Evolutionary conservation across 2,113 vertebrate species (phyloP).

Genomic region (Etheostoma spectabile): DNA sequence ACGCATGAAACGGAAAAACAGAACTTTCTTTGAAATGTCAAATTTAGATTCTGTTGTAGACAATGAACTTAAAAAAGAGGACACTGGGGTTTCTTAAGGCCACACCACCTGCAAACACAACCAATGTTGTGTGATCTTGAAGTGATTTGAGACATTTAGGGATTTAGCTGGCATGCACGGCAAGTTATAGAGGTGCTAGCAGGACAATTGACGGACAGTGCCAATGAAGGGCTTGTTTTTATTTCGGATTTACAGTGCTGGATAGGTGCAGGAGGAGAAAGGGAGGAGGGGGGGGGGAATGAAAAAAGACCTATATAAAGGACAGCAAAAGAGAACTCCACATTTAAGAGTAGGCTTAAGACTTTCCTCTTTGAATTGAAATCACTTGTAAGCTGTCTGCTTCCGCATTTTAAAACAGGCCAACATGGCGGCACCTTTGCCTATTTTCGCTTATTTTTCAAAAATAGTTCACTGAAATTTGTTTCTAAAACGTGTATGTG

Average conservation of each 20-base stretch:
- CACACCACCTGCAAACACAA: conserved; percentile 23
- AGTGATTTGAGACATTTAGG: conserved; percentile 14
- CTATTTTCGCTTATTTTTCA: no score
- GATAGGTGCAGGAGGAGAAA: not conserved
- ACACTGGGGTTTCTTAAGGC: not conserved
- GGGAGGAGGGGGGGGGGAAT: not conserved
- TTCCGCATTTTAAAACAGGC: no score
- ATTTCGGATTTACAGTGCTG: conserved; percentile 21
- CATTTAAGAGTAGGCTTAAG: no score
- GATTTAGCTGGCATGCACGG: conserved; percentile 1
- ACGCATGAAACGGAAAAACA: not conserved
- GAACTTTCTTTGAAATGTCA: conserved; percentile 21
- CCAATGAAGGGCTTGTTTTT: not conserved
- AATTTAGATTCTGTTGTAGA: conserved; percentile 36
- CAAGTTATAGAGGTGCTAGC: conserved; percentile 28
- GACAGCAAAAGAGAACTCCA: no score
- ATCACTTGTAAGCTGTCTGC: no score
- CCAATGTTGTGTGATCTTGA: conserved; percentile 12
- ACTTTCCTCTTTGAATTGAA: no score
- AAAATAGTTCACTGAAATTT: no score
- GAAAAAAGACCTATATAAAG: not conserved
- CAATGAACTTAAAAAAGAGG: conserved; percentile 17
- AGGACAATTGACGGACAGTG: conserved; percentile 36
- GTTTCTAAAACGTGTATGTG: no score
- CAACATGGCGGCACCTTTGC: no score